Evolutionary conservation across 2,113 vertebrate species (phyloP).

Genomic region (Periophthalmodon schlosseri): DNA sequence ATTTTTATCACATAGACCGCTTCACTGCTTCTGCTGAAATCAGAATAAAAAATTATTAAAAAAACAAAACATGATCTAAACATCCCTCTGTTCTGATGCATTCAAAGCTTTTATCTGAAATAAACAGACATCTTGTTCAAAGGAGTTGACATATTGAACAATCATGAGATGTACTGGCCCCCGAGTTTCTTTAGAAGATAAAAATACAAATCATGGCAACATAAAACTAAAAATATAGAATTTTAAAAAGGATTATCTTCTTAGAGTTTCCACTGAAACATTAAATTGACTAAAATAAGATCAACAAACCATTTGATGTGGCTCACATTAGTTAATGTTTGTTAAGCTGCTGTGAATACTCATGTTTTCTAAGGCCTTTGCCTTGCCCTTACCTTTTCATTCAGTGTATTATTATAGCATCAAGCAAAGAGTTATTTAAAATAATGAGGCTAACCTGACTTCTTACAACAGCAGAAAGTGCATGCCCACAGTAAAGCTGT

Average conservation of each 20-base stretch:
- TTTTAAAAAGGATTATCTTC: background rate
- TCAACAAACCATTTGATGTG: background rate
- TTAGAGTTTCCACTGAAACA: background rate
- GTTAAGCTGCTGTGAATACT: background rate
- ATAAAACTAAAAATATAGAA: background rate
- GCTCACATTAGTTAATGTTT: background rate
- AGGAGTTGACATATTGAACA: background rate
- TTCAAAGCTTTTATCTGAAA: conserved; percentile 1
- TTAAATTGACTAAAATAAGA: background rate
- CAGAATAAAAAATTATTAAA: background rate
- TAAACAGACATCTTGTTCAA: background rate
- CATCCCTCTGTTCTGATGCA: background rate
- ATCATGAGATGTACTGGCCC: background rate
- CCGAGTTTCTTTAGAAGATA: background rate
- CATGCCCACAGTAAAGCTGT: conserved; percentile 47
- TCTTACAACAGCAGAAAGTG: conserved; percentile 57
- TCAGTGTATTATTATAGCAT: conserved; percentile 13
- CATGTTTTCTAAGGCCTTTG: background rate
- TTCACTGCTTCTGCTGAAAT: background rate
- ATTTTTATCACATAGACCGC: background rate
- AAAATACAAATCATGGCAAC: background rate
- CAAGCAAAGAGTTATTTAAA: conserved; percentile 51
- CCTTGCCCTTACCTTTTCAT: background rate
- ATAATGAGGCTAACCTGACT: conserved; percentile 65
- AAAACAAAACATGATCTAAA: background rate